Percentiles rank a stretch among this genome's conserved stretches.
phyloP scores from a whole-genome alignment of 2,888 invertebrate genomes.

The Parnassius apollo region DNA sequence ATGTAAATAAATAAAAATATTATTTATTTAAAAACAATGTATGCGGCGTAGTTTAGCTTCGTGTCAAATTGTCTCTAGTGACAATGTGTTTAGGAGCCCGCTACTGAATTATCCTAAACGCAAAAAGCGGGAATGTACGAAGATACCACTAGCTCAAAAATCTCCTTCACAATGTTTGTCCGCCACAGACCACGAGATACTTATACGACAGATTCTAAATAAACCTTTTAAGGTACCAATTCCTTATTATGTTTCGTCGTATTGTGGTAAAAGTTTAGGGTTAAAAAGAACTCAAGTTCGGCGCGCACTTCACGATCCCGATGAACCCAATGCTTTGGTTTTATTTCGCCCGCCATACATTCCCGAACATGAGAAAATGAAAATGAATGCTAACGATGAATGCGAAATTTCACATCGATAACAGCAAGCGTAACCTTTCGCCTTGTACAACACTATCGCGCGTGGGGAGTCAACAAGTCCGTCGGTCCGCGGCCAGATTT shows the following conservation, averaged over 20 bases:
- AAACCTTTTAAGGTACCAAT: constrained; percentile 97
- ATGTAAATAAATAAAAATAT: neutral
- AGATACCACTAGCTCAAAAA: constrained; percentile 71
- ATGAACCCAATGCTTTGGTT: constrained; percentile 94
- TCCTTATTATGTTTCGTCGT: constrained; percentile 90
- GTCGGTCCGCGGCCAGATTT: constrained; percentile 60
- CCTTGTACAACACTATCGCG: constrained; percentile 21
- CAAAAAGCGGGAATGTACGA: constrained; percentile 71
- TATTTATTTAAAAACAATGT: neutral
- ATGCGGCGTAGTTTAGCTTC: constrained; percentile 88
- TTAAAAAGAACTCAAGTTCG: constrained; percentile 83
- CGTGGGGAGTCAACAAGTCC: constrained; percentile 45
- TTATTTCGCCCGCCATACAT: constrained; percentile 92
- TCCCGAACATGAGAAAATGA: constrained; percentile 93
- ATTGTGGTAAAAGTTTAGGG: constrained; percentile 89
- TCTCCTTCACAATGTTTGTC: constrained; percentile 62
- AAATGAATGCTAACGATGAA: constrained; percentile 83
- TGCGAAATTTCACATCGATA: neutral
- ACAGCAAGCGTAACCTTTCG: neutral
- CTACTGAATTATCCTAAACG: constrained; percentile 58
- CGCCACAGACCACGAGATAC: constrained; percentile 86
- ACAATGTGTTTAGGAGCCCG: constrained; percentile 75
- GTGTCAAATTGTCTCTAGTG: constrained; percentile 85
- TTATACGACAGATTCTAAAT: constrained; percentile 90
- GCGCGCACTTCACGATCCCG: constrained; percentile 93